A percentile compares a stretch with the other conserved stretches of the same genome.
These are phyloP conservation scores for Anastrepha obliqua DNA, from an alignment of 1,140 invertebrate genomes.

Conservation along the genomic window DNA sequence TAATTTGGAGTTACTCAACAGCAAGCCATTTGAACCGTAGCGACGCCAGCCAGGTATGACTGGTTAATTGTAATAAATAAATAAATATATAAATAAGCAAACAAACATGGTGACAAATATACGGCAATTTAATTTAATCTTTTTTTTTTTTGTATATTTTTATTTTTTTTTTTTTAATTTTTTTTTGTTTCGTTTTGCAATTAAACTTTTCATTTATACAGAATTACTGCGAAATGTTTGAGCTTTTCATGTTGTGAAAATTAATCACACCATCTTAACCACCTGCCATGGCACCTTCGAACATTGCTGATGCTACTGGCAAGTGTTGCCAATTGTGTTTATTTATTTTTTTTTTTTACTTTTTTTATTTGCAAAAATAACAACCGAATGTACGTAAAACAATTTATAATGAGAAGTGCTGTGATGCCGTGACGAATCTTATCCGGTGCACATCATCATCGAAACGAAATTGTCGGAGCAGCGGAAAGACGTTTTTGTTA, in stretches of 20 bases:
- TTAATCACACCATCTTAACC: constrained; percentile 13
- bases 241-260: constrained; percentile 2
- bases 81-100: too few species aligned
- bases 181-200: background rate
- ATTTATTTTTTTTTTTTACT: background rate
- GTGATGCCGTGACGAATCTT: constrained; percentile 22
- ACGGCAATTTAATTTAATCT: too few species aligned
- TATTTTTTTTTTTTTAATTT: background rate
- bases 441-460: constrained; percentile 36
- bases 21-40: too few species aligned
- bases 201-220: constrained; percentile 1
- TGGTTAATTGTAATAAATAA: too few species aligned
- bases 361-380: background rate
- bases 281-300: constrained; percentile 15
- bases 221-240: background rate
- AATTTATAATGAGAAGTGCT: background rate
- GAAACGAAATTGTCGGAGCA: background rate
- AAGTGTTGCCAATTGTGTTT: constrained; percentile 25
- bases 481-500: background rate
- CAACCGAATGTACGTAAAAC: background rate
- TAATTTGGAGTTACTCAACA: too few species aligned
- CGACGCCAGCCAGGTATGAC: too few species aligned
- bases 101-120: too few species aligned
- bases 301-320: background rate
- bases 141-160: too few species aligned